Base-by-base conservation (phyloP, 2,888 invertebrate species). In the Fabriciana adippe region DNA sequence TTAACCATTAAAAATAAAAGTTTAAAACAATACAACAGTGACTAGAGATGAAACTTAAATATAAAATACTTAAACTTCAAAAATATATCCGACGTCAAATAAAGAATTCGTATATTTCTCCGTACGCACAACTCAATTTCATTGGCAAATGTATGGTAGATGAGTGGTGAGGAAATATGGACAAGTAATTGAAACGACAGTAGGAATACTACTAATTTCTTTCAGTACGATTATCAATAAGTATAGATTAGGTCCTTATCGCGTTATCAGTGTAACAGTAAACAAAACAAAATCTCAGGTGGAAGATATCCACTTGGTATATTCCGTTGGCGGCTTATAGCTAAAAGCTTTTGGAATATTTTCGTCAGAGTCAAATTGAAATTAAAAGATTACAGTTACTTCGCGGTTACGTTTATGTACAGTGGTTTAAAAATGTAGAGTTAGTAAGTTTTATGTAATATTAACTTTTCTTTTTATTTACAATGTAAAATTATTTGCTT, bases 51-150 rank as follows among this genome's bases (percentile, higher is more conserved):
- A 65, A 59, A 50, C 21, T 16, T 6, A 13, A 26, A 57, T 41
- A 2, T 45, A 15, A 55, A 6, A 47, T 64, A 15, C 8, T 51
- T 62, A 56, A 67, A 45, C 18, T 55, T 62, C 55, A 35, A 48
- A 45, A 59, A 55, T 54, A 51, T 26, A 76, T 70, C 74, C 73
- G 80, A 81, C 77, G 88, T 90, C 90, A 90, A 91, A 90, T 89
- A 67, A 88, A 90, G 71, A 89, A 89, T 72, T 90, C 86, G 71
- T 83, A 89, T 76, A 87, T 81, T 82, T 89, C 81, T 79, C 83
- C 82, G 82, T 83, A 81, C 75, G 81, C 81, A 80, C 85, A 83
- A 82, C 83, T 80, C 68, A 84, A 80, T 74, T 78, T 79, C 89
- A 90, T 88, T 82, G 79, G 84, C 69, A 67, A 67, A 54, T 60